Conservation (phyloP, 2,888 invertebrate genomes). For the Chydorus sphaericus region DNA sequence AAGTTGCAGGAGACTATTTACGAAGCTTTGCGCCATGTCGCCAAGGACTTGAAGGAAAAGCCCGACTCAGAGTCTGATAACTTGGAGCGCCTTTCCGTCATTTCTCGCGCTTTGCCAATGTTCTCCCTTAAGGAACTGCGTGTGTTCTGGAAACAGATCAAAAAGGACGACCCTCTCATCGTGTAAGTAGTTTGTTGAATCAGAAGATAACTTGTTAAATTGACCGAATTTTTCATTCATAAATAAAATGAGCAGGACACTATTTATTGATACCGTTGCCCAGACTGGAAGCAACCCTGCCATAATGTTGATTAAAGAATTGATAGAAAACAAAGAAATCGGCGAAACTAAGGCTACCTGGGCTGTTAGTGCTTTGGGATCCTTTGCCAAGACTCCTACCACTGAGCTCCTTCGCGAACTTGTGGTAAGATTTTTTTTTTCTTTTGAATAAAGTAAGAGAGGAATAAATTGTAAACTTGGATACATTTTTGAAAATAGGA, state of each 20-base stretch:
- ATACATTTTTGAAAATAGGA: conserved; percentile 17
- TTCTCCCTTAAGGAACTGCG: neutral
- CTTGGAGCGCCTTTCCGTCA: neutral
- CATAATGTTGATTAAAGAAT: conserved; percentile 24
- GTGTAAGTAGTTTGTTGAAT: neutral
- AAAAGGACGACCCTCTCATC: neutral
- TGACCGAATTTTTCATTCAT: too few species aligned
- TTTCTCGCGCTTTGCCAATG: neutral
- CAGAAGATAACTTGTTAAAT: neutral
- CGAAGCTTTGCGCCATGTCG: neutral
- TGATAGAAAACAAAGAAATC: conserved; percentile 22
- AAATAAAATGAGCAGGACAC: neutral
- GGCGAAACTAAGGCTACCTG: conserved; percentile 22
- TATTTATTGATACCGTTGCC: conserved; percentile 14
- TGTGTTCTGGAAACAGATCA: neutral
- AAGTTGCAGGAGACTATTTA: neutral
- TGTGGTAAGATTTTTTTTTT: conserved; percentile 22
- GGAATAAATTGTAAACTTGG: neutral
- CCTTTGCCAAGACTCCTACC: conserved; percentile 26
- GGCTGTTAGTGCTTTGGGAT: conserved; percentile 22
- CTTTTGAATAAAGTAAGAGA: neutral
- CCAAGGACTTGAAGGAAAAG: neutral
- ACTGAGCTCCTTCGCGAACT: conserved; percentile 24
- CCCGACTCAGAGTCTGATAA: neutral
- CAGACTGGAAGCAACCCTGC: conserved; percentile 27